Base-by-base conservation (phyloP, 2,797 vertebrate species). In the Tenualosa thibaudeaui region DNA sequence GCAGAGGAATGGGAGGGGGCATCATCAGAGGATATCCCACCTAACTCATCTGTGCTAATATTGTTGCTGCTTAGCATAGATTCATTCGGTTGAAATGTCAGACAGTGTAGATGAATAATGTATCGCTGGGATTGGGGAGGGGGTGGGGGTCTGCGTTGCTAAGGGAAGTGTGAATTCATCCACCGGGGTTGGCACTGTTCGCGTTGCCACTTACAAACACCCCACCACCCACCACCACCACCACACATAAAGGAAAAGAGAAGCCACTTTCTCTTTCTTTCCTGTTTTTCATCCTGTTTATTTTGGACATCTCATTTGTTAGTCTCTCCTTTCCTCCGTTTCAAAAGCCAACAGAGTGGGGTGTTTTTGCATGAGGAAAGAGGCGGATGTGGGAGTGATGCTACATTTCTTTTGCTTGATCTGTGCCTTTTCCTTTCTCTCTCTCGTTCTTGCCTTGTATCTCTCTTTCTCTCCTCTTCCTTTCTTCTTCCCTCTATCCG, bases 161-260 rank as follows among this genome's bases (percentile, higher is more conserved):
- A 85, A 50, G 85, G 87, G 86, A 86, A 84, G 86, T 88, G 88
- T 86, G 87, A 90, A 89, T 89, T 88, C 81, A 85, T 60, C 60
- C 81, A 58, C 82, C 54, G 46, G 84, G 31, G 75, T 71, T 62
- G 85, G 83, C 84, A 84, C 15, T 15, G 81, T 82, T 86, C 50
- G 50, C 88, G 87, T 86, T 81, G 86, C 84, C 31, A 82, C 84
- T 19, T 86, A 84, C 83, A 54, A 75, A 49, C 46, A 1, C 86
- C 83, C 82, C 87, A 81, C 81, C 51, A 43, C 40, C 71, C 51
- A 82, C 81, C 24, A 83, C 7, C 54, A 4, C 60, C 60, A n/a
- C 83, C 82, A 84, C 17, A 7, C 8, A 65, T 7, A 51, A 46
- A 46, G 46, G 46, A 46, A 3, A 46, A 71, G 37, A 65, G 60